These are phyloP conservation scores for Macrotis lagotis DNA, from an alignment of 2,113 vertebrate species.

Conservation along the genomic window DNA sequence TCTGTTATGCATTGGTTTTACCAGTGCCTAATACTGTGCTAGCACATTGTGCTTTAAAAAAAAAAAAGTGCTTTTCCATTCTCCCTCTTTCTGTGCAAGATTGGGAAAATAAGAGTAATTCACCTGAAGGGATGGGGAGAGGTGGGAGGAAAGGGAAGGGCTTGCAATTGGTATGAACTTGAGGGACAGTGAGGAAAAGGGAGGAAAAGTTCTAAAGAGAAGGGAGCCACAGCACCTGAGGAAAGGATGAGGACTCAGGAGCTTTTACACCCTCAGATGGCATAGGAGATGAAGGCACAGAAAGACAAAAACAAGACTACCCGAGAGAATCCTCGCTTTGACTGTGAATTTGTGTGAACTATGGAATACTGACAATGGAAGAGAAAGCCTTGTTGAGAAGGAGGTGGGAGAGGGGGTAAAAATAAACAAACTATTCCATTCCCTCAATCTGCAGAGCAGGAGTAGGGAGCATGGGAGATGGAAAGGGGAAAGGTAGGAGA, in stretches of 20 bases:
- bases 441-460: no score
- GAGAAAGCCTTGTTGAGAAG: not conserved
- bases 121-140: not conserved
- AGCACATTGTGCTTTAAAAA: not conserved
- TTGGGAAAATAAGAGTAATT: not conserved
- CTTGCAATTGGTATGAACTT: not conserved
- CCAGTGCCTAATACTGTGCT: not conserved
- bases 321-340: not conserved
- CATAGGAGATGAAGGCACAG: not conserved
- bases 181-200: not conserved
- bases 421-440: not conserved
- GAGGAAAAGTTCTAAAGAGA: not conserved
- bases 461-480: not conserved
- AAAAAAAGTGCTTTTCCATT: not conserved
- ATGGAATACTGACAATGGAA: not conserved
- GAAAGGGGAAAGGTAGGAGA: not conserved
- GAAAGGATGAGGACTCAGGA: not conserved
- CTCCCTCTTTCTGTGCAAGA: not conserved
- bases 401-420: not conserved
- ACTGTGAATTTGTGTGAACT: not conserved
- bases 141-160: not conserved
- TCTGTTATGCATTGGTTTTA: not conserved
- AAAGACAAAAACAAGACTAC: not conserved
- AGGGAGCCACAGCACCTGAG: not conserved
- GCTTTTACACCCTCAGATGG: not conserved